Conservation (phyloP, 2,113 vertebrate species). For the Tenebrosternarchus preto region DNA sequence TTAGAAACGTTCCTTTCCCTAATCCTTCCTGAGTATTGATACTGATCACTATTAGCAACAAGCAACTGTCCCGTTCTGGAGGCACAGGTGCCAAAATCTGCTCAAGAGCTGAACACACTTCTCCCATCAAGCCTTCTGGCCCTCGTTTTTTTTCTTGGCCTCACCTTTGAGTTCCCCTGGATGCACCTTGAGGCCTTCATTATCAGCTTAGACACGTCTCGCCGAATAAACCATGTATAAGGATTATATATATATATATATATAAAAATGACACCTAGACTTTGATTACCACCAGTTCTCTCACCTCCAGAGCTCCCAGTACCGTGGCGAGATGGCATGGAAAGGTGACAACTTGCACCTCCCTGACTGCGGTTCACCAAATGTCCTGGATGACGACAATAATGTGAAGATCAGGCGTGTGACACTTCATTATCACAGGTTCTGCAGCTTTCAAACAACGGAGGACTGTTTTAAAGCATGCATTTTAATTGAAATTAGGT, state of each 20-base stretch:
- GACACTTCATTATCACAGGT: constrained; percentile 11
- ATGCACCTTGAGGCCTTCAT: constrained; percentile 53
- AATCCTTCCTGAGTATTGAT: neutral
- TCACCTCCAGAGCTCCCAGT: constrained; percentile 58
- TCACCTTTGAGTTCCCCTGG: constrained; percentile 24
- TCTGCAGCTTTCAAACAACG: constrained; percentile 7
- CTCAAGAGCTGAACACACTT: neutral
- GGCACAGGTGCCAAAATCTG: neutral
- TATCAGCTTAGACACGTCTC: constrained; percentile 57
- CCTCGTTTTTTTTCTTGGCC: constrained; percentile 40
- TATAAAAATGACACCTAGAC: constrained; percentile 58
- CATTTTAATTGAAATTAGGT: neutral
- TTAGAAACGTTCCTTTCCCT: neutral
- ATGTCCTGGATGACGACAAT: constrained; percentile 32
- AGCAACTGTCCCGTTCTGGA: neutral
- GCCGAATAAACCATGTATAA: constrained; percentile 56
- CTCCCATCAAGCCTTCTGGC: neutral
- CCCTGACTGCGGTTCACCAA: constrained; percentile 49
- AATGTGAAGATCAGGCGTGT: neutral
- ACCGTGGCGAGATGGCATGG: constrained; percentile 53
- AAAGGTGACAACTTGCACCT: constrained; percentile 58
- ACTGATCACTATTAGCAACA: neutral
- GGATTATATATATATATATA: constrained; percentile 60
- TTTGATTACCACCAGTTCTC: constrained; percentile 62
- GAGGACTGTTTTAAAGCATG: neutral